Evolutionary conservation across 2,113 vertebrate genomes (phyloP).

Genomic region (Bettongia penicillata): DNA sequence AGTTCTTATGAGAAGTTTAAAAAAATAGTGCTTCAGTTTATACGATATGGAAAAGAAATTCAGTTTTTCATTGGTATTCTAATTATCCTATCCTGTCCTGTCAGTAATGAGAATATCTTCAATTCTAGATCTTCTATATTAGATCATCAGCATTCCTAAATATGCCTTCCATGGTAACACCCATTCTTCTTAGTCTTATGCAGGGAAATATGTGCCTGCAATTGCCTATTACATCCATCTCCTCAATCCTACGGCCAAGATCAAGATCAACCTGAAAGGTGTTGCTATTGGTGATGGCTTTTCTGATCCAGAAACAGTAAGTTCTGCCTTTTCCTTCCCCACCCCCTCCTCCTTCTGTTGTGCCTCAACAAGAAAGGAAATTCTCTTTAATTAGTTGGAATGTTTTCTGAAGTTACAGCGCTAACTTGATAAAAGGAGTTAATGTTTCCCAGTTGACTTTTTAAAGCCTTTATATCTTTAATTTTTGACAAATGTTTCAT

Average conservation of each 20-base stretch:
- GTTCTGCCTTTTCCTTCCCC: constrained; percentile 54
- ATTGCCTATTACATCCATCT: constrained; percentile 88
- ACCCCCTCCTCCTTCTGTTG: constrained; percentile 6
- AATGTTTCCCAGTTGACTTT: constrained; percentile 57
- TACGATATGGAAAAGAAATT: background rate
- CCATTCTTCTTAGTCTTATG: constrained; percentile 83
- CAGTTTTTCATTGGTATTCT: background rate
- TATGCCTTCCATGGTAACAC: background rate
- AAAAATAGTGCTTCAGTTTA: background rate
- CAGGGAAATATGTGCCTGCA: constrained; percentile 89
- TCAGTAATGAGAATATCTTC: accelerated
- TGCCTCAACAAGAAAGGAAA: background rate
- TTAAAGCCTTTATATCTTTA: constrained; percentile 59
- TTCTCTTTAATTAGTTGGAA: constrained; percentile 42
- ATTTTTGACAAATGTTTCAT: constrained; percentile 67
- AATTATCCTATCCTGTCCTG: no score
- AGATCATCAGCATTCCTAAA: background rate
- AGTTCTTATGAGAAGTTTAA: background rate
- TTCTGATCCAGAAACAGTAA: constrained; percentile 89
- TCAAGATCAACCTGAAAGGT: constrained; percentile 89
- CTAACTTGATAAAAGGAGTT: constrained; percentile 56
- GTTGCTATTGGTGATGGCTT: constrained; percentile 88
- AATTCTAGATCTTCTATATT: background rate
- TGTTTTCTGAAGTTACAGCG: constrained; percentile 52
- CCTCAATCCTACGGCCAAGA: constrained; percentile 83